Base-by-base conservation (phyloP, 1,140 invertebrate species). In the Conopomorpha cramerella region DNA sequence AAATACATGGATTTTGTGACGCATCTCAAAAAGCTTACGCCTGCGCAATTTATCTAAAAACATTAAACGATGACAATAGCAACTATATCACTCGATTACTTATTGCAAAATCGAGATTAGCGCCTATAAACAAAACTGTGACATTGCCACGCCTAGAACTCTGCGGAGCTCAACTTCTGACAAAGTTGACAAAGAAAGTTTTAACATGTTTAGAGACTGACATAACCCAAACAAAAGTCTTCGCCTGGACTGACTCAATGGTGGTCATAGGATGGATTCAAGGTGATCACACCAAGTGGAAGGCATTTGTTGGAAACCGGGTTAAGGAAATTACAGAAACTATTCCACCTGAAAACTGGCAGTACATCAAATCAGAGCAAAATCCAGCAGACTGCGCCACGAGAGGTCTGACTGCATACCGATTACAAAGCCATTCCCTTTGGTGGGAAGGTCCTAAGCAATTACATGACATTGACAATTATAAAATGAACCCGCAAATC, bases 181-280 rank as follows among this genome's bases (percentile, higher is more conserved):
- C 47, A 17, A 12, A 34, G 31, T 30, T 46, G n/a, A 16, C 54
- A 2, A 13, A 28, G 8, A 34, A 16, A n/a, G 37, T 60, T 8
- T 10, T 17, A 11, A n/a, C 30, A 26, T 30, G 26, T 7, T 16
- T 51, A 13, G 27, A 45, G 13, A n/a, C 40, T 25, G 8, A 26
- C 16, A 36, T 14, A 26, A 16, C 13, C 8, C 14, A 23, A 15
- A 16, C 15, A 2, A 8, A 27, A 25, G 28, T 16, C 11, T 36
- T 16, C 31, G 30, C 19, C 11, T 39, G 37, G 37, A 48, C 41
- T 2, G 64, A 76, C 34, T 66, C 62, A 10, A 59, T 46, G 2
- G 61, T 70, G 2, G 51, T 53, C 3, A 30, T 70, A 16, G 28
- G 29, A 12, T 72, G 65, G 64, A 10, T 70, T 17, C 32, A 34